A percentile compares a stretch with the other conserved stretches of the same genome.
Evolutionary conservation across 2,888 invertebrate genomes (phyloP).

Genomic region (Laothoe populi): DNA sequence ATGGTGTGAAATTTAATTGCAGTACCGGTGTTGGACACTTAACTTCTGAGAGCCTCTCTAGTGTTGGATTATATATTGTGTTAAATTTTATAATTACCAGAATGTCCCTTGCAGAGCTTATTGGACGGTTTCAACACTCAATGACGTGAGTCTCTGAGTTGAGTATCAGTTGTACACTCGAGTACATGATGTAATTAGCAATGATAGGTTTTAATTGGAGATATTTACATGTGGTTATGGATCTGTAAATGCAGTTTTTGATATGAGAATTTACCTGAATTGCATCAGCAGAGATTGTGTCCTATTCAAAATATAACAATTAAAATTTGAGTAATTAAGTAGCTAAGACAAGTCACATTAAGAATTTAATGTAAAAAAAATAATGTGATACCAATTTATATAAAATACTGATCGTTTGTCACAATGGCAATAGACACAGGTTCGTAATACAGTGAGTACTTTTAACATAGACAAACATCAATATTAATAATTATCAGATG

Average conservation of each 20-base stretch:
- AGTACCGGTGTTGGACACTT: not conserved
- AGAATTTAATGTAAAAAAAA: not conserved
- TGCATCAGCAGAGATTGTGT: no score
- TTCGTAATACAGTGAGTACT: constrained; percentile 4
- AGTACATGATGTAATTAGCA: constrained; percentile 5
- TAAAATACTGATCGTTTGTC: not conserved
- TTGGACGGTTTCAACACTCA: not conserved
- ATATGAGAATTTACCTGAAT: no score
- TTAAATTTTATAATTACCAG: not conserved
- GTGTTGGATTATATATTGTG: not conserved
- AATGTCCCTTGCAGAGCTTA: not conserved
- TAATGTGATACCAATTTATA: not conserved
- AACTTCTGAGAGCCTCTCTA: not conserved
- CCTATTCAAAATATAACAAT: no score
- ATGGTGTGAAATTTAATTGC: not conserved
- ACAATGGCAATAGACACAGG: not conserved
- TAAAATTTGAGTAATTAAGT: no score
- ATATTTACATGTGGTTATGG: not conserved
- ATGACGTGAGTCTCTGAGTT: not conserved
- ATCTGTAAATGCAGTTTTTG: not conserved
- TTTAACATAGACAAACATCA: constrained; percentile 1
- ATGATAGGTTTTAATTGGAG: not conserved
- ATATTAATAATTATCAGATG: no score
- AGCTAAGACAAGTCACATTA: no score
- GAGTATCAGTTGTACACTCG: not conserved